phyloP scores from a whole-genome alignment of 2,113 vertebrate genomes.

The Melanerpes formicivorus region DNA sequence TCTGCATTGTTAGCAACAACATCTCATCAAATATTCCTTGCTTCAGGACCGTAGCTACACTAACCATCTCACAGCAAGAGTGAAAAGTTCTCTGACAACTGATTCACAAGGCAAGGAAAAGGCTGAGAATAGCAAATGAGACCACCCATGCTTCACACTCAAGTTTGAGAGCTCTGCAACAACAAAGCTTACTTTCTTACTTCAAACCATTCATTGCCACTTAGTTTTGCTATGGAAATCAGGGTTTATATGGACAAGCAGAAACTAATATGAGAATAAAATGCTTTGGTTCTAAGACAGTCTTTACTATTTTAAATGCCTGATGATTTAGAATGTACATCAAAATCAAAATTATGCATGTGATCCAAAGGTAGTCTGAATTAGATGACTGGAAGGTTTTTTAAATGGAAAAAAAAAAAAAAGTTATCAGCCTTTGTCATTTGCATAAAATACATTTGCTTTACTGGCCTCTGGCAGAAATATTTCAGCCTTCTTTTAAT shows the following conservation, averaged over 20 bases:
- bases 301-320: neutral
- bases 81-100: constrained; percentile 38
- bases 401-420: constrained; percentile 5
- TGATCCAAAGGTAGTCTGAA: neutral
- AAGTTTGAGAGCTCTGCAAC: constrained; percentile 36
- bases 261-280: constrained; percentile 24
- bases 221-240: constrained; percentile 65
- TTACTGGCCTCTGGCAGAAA: neutral
- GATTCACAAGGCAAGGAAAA: constrained; percentile 17
- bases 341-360: neutral
- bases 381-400: neutral
- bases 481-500: neutral
- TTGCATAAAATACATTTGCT: neutral
- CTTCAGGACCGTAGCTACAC: neutral
- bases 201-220: constrained; percentile 40
- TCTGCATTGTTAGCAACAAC: neutral
- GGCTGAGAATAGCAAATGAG: constrained; percentile 45
- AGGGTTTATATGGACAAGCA: constrained; percentile 8
- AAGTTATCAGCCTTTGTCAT: neutral
- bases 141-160: constrained; percentile 52
- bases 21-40: constrained; percentile 6
- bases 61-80: neutral
- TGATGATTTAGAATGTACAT: neutral
- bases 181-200: constrained; percentile 61
- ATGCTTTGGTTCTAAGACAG: neutral